These are phyloP conservation scores for Euthynnus affinis DNA, from an alignment of 2,797 vertebrate species.

Conservation along the genomic window DNA sequence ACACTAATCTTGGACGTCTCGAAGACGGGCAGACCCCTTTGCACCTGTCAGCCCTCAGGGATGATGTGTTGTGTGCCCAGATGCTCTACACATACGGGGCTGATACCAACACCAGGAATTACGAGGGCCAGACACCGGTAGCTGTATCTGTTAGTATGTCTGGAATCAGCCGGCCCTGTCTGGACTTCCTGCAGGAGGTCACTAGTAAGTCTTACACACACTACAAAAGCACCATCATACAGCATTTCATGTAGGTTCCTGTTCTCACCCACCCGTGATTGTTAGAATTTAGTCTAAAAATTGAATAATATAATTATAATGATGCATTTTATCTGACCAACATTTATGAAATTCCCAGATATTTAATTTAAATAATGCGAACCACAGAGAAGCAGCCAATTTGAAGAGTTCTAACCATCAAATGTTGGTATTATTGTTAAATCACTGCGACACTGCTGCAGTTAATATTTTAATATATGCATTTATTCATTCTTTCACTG, in stretches of 20 bases:
- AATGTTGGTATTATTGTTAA: not conserved
- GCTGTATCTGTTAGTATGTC: slow-evolving; percentile 96
- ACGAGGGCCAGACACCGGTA: slow-evolving; percentile 96
- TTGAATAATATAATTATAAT: not conserved
- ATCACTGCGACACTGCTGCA: not conserved
- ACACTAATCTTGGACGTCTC: slow-evolving; percentile 96
- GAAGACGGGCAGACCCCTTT: slow-evolving; percentile 99
- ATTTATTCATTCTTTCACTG: not conserved
- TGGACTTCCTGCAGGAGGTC: slow-evolving; percentile 98
- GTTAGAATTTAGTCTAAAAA: not conserved
- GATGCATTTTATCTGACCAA: too few relatives aligned
- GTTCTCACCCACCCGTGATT: not conserved
- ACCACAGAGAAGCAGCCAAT: not conserved
- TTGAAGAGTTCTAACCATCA: not conserved
- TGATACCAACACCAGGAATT: slow-evolving; percentile 96
- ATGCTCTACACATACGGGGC: slow-evolving; percentile 98
- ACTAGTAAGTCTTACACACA: slow-evolving; percentile 90
- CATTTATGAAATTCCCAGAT: not conserved
- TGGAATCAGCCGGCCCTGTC: slow-evolving; percentile 94
- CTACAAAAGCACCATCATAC: not conserved
- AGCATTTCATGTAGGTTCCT: not conserved
- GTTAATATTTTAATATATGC: not conserved
- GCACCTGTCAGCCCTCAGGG: slow-evolving; percentile 96
- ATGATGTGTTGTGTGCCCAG: slow-evolving; percentile 95
- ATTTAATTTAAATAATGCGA: not conserved